Base-by-base conservation (phyloP, 2,113 vertebrate genomes). In the Eonycteris spelaea region DNA sequence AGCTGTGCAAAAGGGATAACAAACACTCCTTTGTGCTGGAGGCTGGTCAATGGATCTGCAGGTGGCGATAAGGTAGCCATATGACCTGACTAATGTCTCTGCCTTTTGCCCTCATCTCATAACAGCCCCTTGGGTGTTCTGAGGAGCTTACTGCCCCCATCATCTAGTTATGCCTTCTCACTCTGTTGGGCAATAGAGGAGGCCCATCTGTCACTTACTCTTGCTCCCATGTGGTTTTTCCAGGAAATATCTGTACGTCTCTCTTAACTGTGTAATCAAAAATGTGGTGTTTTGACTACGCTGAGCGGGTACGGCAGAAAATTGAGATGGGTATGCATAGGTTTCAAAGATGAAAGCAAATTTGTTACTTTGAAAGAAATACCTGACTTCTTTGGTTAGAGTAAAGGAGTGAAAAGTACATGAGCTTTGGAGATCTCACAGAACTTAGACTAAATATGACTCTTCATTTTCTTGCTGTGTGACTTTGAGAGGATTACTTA, bases 31-130 rank as follows among this genome's bases (percentile, higher is more conserved):
- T 68, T 0, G 55, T 75, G 55, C 96, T 96, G 97, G 96, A 90
- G 93, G 22, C 61, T 91, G 73, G n/a, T 68, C 95, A 97, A 86
- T 97, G 88, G 90, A 91, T 80, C 95, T 51, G 86, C 95, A 96
- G 96, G 73, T n/a, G 67, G 71, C 80, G 83, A 95, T 86, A 82
- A 67, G 71, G 53, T 86, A 89, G 96, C 91, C 67, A 30, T 87
- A 15, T 70, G 33, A 43, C 14, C 0, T 1, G 85, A 93, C 90
- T 86, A 57, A 70, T 65, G 63, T 85, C 95, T 2, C 95, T 95
- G 12, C 19, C 26, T 30, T 6, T 71, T 4, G 15, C 11, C 35
- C 12, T 61, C 18, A 35, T 22, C 33, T 55, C 53, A n/a, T 30
- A 28, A 11, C 21, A 43, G 18, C 43, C 74, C n/a, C 13, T 19